Base-by-base conservation (phyloP, 2,888 invertebrate genomes). In the Hemithea aestivaria region DNA sequence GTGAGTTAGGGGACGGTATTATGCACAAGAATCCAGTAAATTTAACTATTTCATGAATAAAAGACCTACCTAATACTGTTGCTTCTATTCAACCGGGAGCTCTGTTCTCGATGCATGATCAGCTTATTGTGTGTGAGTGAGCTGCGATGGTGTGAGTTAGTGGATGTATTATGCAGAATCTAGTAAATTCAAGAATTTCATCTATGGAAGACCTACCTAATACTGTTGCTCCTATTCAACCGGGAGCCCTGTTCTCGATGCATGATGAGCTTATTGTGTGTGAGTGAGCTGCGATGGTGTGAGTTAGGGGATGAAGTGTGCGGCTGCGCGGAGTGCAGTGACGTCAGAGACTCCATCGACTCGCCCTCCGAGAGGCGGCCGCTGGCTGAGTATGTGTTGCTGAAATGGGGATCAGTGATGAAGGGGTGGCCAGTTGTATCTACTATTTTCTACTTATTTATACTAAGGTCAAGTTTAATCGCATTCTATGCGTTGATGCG, bases 201-300 rank as follows among this genome's bases (percentile, higher is more conserved):
- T 25, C 20, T 8, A 28, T 8, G 34, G 45, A 40, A 35, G 55
- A 82, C 88, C 87, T 84, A 96, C 96, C 96, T 95, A 82, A 96
- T 96, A 73, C 96, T 96, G 87, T 96, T 96, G 88, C 96, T 96
- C 72, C 96, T 89, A 82, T 95, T 95, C 57, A 96, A 88, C 67
- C 95, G 89, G 50, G 90, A 88, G 63, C 77, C 80, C 66, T 90
- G 90, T 66, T 87, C 87, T 42, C 89, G 89, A 71, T 89, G 89
- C 78, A 88, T 73, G 81, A 88, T 84, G 70, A 89, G 87, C 73
- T 88, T 88, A 73, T 87, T 89, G 73, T 90, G 91, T 58, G 90
- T 91, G 68, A 87, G 87, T 77, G 91, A 91, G 63, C 91, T 91
- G 71, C 92, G 88, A 71, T 91, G 91, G 60, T 91, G 90, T 72